Conservation (phyloP, 2,888 invertebrate genomes). For the Dromius quadrimaculatus region DNA sequence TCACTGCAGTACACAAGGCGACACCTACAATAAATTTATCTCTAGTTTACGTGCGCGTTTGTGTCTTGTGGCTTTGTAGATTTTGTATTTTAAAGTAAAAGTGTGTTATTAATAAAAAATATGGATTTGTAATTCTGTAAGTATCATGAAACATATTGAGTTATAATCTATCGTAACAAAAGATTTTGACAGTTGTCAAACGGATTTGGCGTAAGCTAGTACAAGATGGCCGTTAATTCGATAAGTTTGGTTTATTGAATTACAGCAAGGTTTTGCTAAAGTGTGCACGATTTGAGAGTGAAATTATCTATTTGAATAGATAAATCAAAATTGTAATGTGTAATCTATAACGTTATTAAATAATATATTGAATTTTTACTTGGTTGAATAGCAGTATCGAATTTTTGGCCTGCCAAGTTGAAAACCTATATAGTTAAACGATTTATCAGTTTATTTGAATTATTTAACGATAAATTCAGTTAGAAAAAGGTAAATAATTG, state of each 20-base stretch:
- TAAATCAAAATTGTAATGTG: neutral
- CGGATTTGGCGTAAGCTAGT: conserved; percentile 46
- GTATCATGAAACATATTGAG: conserved; percentile 20
- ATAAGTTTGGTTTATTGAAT: conserved; percentile 50
- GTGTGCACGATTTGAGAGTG: neutral
- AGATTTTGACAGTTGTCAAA: conserved; percentile 51
- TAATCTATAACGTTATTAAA: neutral
- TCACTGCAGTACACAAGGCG: conserved; percentile 47
- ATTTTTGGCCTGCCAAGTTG: neutral
- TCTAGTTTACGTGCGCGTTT: conserved; percentile 53
- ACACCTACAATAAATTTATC: conserved; percentile 53
- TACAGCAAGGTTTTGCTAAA: conserved; percentile 28
- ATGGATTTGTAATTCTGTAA: conserved; percentile 49
- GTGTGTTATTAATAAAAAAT: conserved; percentile 35
- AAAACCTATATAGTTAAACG: conserved; percentile 3
- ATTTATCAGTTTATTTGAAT: neutral
- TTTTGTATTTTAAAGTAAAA: conserved; percentile 30
- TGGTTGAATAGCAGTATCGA: conserved; percentile 17
- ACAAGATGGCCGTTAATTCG: conserved; percentile 51
- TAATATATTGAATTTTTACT: conserved; percentile 16
- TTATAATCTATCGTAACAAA: conserved; percentile 23
- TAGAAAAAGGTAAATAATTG: conserved; percentile 6
- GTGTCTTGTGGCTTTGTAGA: conserved; percentile 46
- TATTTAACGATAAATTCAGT: neutral
- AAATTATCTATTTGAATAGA: neutral